Conservation (phyloP, 2,888 invertebrate species). For the Archaeoteleia sp. region DNA sequence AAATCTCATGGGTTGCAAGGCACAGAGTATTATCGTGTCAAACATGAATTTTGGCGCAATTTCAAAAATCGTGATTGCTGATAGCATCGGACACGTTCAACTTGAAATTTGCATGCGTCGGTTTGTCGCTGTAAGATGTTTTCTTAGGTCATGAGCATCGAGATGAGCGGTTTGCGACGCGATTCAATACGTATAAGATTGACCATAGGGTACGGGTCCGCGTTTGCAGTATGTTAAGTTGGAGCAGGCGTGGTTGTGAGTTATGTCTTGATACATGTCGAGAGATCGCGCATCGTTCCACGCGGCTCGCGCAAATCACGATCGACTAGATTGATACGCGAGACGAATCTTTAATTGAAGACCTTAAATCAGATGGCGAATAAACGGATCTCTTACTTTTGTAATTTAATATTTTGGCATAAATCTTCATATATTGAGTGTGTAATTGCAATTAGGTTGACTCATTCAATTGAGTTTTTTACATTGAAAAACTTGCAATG, state of each 20-base stretch:
- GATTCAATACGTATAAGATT: constrained; percentile 29
- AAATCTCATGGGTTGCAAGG: constrained; percentile 16
- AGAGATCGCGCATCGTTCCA: constrained; percentile 49
- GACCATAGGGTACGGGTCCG: constrained; percentile 45
- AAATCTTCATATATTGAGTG: constrained; percentile 32
- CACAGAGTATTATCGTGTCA: constrained; percentile 22
- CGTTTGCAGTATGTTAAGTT: constrained; percentile 60
- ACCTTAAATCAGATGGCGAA: constrained; percentile 35
- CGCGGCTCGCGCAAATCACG: constrained; percentile 54
- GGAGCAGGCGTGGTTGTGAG: constrained; percentile 63
- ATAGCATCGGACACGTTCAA: constrained; percentile 35
- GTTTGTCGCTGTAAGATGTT: constrained; percentile 52
- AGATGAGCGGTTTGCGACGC: constrained; percentile 54
- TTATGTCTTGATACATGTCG: constrained; percentile 62
- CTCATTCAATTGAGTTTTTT: no score
- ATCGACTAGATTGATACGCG: constrained; percentile 50
- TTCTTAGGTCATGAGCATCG: constrained; percentile 45
- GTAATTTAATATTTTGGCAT: constrained; percentile 4
- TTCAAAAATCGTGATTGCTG: constrained; percentile 43
- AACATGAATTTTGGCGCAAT: constrained; percentile 36
- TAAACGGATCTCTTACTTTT: no score
- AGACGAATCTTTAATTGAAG: constrained; percentile 46
- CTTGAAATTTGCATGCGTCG: constrained; percentile 42
- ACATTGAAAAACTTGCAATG: no score
- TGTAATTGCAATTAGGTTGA: no score